Conservation (phyloP, 2,797 vertebrate genomes). For the Pipistrellus pygmaeus region DNA sequence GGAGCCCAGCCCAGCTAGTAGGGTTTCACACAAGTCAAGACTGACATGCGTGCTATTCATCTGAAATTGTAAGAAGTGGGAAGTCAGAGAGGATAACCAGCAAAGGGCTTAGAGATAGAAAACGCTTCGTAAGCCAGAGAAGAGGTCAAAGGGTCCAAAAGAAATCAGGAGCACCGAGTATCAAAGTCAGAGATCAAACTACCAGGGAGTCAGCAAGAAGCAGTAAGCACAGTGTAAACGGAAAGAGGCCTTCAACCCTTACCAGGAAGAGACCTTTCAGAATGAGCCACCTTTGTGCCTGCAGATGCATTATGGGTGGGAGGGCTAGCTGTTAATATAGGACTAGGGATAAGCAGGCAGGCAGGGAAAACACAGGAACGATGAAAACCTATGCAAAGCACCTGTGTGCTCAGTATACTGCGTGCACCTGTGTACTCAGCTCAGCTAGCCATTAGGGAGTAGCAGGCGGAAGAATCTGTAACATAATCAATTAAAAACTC, state of each 20-base stretch:
- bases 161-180: not conserved
- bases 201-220: not conserved
- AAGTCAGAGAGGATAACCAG: not conserved
- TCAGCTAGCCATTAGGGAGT: not conserved
- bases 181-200: not conserved
- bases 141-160: not conserved
- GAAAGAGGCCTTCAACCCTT: not conserved
- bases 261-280: not conserved
- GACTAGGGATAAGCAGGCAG: not conserved
- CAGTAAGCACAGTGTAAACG: not conserved
- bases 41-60: not conserved
- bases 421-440: not conserved
- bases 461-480: not conserved
- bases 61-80: not conserved
- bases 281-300: not conserved
- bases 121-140: not conserved
- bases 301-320: not conserved
- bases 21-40: not conserved
- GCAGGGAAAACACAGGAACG: not conserved
- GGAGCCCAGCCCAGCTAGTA: not conserved
- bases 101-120: not conserved
- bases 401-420: not conserved
- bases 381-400: constrained; percentile 1
- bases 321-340: not conserved
- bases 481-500: not conserved